Evolutionary conservation across 2,113 vertebrate genomes (phyloP).

Genomic region (Saimiri boliviensis): DNA sequence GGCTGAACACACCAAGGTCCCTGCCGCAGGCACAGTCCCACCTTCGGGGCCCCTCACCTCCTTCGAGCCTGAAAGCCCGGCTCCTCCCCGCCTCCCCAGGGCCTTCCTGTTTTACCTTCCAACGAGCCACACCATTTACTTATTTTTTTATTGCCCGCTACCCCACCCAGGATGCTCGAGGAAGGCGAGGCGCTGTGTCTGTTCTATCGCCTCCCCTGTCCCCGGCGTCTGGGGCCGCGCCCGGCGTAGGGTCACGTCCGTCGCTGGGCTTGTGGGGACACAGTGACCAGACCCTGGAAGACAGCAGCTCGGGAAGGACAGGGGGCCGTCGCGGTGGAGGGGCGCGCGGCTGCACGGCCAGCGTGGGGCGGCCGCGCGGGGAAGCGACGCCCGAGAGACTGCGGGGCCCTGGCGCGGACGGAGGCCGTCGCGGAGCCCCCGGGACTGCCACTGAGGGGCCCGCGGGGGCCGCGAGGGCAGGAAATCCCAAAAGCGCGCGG

Average conservation of each 20-base stretch:
- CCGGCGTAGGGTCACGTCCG: not conserved
- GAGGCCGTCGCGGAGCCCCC: not conserved
- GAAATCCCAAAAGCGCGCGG: no score
- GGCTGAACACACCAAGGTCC: not conserved
- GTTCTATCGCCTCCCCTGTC: not conserved
- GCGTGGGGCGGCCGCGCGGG: not conserved
- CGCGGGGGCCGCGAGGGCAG: no score
- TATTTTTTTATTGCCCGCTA: not conserved
- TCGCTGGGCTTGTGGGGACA: not conserved
- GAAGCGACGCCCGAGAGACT: fast-evolving
- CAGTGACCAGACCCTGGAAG: not conserved
- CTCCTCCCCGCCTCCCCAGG: not conserved
- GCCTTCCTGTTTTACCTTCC: not conserved
- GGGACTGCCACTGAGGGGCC: no score
- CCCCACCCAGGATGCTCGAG: not conserved
- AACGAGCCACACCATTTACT: not conserved
- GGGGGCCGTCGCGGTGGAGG: no score
- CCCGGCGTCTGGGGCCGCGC: not conserved
- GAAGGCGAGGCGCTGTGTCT: not conserved
- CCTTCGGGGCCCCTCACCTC: not conserved
- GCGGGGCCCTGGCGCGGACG: not conserved
- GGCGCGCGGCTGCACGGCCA: no score
- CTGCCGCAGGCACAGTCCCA: not conserved
- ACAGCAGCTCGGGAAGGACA: not conserved
- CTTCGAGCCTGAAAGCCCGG: not conserved